Evolutionary conservation across 2,888 invertebrate species (phyloP).

Genomic region (Zhuqinia jingwanae): DNA sequence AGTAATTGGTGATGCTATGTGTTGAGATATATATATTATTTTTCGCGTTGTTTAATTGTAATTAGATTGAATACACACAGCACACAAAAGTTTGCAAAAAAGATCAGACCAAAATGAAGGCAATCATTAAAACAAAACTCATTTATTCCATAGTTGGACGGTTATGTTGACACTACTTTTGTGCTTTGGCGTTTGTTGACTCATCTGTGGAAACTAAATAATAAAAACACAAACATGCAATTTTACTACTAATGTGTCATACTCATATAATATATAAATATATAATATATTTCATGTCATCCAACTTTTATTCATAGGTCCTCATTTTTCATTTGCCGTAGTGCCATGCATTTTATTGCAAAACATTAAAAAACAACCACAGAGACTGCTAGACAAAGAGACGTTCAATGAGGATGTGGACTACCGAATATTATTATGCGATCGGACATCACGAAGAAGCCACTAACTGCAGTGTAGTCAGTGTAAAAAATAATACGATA

Average conservation of each 20-base stretch:
- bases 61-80: no score
- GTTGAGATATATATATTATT: no score
- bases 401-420: background rate
- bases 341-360: background rate
- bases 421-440: background rate
- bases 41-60: no score
- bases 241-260: slow-evolving; percentile 14
- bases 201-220: slow-evolving; percentile 7
- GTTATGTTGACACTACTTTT: no score
- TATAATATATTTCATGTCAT: background rate
- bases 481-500: background rate
- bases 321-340: slow-evolving; percentile 16
- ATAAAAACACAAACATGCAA: slow-evolving; percentile 4
- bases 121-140: no score
- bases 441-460: background rate
- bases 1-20: no score
- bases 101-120: no score
- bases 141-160: no score
- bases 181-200: background rate
- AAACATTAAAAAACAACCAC: background rate
- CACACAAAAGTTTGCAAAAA: no score
- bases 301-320: background rate
- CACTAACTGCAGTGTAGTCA: background rate
- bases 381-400: background rate
- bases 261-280: no score